Base-by-base conservation (phyloP, 2,888 invertebrate species). In the Mystacides longicornis region DNA sequence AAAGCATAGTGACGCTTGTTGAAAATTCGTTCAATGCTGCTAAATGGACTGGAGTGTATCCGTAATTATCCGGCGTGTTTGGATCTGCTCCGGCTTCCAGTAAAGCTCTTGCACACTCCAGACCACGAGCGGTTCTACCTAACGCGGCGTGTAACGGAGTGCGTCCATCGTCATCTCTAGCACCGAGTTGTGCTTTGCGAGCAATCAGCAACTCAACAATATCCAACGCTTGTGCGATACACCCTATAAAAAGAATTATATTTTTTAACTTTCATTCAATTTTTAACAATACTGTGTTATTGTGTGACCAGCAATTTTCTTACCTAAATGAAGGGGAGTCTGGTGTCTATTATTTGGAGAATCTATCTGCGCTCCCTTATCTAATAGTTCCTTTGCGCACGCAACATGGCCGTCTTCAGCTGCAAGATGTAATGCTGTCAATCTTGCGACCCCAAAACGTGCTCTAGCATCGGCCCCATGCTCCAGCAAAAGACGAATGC, bases 391-490 rank as follows among this genome's bases (percentile, higher is more conserved):
- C 51, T 79, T 75, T 1, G 86, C 85, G 62, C 92, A 91, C 62
- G 88, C 86, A 1, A 82, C 82, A 65, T 87, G 88, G 4, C 92
- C 91, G 64, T 93, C 92, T 66, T 92, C 91, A 0, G 93, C 89
- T 3, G 93, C 91, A 63, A 93, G 73, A 72, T 94, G 93, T 23
- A 95, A 70, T 1, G 93, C 88, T 0, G 93, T 92, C 51, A 87
- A 81, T 64, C 84, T 81, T 20, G 82, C 81, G 1, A 77, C 67
- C 0, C 89, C 89, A 60, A 83, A 77, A 59, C 87, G 86, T 0
- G 89, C 87, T 50, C 85, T 74, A 1, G 88, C 86, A 64, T 91
- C 90, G 1, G 92, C 90, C 20, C 92, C 91, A 63, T 87, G 80
- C 54, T 81, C 81, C 56, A 92, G 73, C 20, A 94, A 75, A 60